These are phyloP conservation scores for Squalus acanthias DNA, from an alignment of 2,797 vertebrate species.

Conservation along the genomic window DNA sequence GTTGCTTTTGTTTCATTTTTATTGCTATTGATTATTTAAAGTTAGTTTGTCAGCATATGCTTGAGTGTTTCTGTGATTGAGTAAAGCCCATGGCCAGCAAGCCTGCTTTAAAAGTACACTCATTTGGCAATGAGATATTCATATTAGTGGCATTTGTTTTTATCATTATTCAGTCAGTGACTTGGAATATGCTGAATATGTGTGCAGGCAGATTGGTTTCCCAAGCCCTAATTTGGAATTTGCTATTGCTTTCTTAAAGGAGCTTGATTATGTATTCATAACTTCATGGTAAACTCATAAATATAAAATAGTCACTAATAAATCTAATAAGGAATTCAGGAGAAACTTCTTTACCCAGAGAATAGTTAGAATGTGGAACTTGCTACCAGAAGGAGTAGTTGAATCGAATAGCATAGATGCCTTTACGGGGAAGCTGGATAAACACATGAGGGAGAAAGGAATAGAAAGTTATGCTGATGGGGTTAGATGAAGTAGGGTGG, in stretches of 20 bases:
- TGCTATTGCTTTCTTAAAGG: neutral
- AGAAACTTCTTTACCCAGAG: neutral
- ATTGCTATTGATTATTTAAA: neutral
- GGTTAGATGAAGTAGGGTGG: neutral
- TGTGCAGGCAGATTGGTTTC: neutral
- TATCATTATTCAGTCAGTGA: neutral
- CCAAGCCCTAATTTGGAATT: neutral
- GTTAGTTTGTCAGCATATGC: neutral
- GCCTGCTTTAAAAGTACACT: neutral
- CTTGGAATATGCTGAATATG: neutral
- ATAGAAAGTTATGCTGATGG: neutral
- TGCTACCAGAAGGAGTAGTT: neutral
- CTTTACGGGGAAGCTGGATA: neutral
- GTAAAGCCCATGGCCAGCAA: neutral
- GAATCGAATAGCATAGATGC: neutral
- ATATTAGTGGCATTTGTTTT: neutral
- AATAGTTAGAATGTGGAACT: constrained; percentile 2
- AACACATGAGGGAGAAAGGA: neutral
- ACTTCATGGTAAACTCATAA: neutral
- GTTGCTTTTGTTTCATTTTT: neutral
- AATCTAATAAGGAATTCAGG: neutral
- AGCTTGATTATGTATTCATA: neutral
- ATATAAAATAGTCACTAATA: neutral
- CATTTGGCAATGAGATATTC: neutral
- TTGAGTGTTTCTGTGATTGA: neutral